Percentiles rank a stretch among this genome's conserved stretches.
phyloP scores from a whole-genome alignment of 2,797 vertebrate genomes.

The Anguilla marmorata region DNA sequence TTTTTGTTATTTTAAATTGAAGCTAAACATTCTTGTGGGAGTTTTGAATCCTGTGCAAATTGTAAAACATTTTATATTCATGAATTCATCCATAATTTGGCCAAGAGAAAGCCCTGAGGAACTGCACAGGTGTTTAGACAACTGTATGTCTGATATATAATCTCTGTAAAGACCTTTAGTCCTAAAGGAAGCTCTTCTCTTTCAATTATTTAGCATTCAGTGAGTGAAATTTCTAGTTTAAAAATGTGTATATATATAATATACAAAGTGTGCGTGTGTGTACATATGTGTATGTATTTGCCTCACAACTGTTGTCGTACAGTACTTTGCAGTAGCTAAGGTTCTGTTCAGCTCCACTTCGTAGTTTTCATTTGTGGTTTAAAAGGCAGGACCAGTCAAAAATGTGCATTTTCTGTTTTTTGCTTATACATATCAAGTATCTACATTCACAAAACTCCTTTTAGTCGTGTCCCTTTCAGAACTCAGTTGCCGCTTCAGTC shows the following conservation, averaged over 20 bases:
- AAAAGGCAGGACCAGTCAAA: neutral
- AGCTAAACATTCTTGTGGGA: neutral
- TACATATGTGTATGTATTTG: neutral
- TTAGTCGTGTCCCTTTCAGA: neutral
- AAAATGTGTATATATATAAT: neutral
- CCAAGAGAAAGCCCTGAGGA: neutral
- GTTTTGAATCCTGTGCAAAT: neutral
- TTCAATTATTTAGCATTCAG: neutral
- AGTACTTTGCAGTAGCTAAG: neutral
- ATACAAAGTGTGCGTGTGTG: neutral
- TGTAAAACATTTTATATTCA: neutral
- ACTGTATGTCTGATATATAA: neutral
- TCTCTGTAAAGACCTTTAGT: conserved; percentile 6
- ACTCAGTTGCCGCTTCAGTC: neutral
- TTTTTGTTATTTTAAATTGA: neutral
- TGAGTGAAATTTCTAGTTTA: neutral
- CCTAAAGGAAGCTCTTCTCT: conserved; percentile 17
- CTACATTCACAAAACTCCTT: neutral
- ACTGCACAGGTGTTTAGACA: conserved; percentile 17
- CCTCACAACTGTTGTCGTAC: neutral
- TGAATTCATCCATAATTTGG: neutral
- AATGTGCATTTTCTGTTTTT: neutral
- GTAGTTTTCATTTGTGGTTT: neutral
- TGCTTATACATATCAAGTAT: neutral
- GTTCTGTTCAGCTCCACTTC: neutral